Evolutionary conservation across 2,113 vertebrate genomes (phyloP).

Genomic region (Passer domesticus): DNA sequence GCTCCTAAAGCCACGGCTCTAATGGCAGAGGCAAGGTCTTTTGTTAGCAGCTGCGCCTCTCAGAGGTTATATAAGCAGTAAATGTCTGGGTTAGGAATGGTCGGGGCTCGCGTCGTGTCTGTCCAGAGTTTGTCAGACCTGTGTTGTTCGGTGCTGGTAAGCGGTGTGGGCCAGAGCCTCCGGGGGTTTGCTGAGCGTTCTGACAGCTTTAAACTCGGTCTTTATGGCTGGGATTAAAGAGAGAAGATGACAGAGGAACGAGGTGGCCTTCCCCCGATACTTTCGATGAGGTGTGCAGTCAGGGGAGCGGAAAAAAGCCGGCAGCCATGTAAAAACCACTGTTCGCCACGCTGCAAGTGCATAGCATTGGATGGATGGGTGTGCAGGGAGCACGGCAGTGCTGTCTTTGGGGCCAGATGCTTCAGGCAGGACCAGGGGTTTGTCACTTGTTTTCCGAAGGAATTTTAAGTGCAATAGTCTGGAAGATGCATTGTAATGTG

Average conservation of each 20-base stretch:
- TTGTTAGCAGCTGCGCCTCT: neutral
- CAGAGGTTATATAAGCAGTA: neutral
- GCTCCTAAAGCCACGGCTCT: neutral
- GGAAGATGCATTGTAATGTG: neutral
- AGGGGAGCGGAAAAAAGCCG: neutral
- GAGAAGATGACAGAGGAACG: neutral
- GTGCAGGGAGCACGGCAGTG: rapidly evolving
- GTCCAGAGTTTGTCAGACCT: rapidly evolving
- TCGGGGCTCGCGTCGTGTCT: no score
- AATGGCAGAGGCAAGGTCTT: neutral
- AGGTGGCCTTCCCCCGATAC: neutral
- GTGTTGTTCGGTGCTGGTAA: neutral
- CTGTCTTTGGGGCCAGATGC: neutral
- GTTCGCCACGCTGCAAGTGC: rapidly evolving
- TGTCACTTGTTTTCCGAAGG: neutral
- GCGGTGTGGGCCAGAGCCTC: neutral
- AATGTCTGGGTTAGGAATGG: rapidly evolving
- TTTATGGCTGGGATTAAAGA: neutral
- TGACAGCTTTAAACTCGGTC: neutral
- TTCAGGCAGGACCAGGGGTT: neutral
- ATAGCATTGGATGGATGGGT: rapidly evolving
- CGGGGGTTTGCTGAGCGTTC: neutral
- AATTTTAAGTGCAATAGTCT: neutral
- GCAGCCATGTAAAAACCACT: neutral
- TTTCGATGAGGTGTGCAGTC: neutral